Base-by-base conservation (phyloP, 92 coral and sea anemone species). In the Phymanthus crucifer region DNA sequence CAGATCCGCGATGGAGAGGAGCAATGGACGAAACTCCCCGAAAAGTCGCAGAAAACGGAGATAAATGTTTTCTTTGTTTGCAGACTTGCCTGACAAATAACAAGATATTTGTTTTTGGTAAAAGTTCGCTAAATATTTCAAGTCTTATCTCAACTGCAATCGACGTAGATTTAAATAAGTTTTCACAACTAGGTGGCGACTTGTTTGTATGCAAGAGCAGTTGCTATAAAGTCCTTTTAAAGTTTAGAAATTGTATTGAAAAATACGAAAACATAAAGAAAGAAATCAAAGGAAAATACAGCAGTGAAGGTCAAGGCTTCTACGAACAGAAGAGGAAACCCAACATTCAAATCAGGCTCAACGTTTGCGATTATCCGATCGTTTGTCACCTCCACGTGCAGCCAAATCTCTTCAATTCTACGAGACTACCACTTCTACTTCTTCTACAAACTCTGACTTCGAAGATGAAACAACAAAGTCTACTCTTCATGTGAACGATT, bases 371-470 rank as follows among this genome's bases (percentile, higher is more conserved):
- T n/a, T n/a, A n/a, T n/a, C n/a, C n/a, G n/a, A n/a, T n/a, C n/a
- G n/a, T n/a, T n/a, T n/a, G n/a, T n/a, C n/a, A n/a, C n/a, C n/a
- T 21, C n/a, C 21, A 7, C 35, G 79, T 75, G 86, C 83, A 32
- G 90, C 82, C 32, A 87, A 87, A 72, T 83, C 79, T 52, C 43
- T 71, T 18, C 69, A 70, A 21, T 83, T 83, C 74, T 37, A 66
- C 35, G 34, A n/a, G 7, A 65, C 88, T 78, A 83, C 87, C 79
- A 83, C 83, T 77, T 87, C 87, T 78, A 77, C 88, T 83, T 78
- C 91, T 73, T 77, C 81, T 3, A 36, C 46, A 16, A 40, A 54
- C 57, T 23, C 24, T 34, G 43, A 38, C 43, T 38, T 38, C 3
- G 3, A 38, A 8, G 8, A 8, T 38, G 43, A 50, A 14, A 19